Evolutionary conservation across 2,888 invertebrate genomes (phyloP).

Genomic region (Cataglyphis livida): DNA sequence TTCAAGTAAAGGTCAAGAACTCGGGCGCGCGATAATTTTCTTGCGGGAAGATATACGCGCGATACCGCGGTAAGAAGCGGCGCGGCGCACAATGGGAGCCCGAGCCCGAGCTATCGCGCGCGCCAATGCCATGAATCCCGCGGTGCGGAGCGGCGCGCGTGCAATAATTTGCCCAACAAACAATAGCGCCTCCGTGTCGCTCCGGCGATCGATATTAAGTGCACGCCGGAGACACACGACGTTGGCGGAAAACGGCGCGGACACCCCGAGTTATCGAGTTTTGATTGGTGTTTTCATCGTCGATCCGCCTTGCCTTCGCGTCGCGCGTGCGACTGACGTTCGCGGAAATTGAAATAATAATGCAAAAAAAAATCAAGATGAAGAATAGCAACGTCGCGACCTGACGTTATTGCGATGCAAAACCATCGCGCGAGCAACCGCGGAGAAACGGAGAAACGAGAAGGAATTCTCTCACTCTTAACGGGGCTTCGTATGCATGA

Average conservation of each 20-base stretch:
- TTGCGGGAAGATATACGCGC: constrained; percentile 47
- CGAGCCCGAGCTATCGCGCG: constrained; percentile 35
- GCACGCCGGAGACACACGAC: constrained; percentile 22
- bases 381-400: constrained; percentile 54
- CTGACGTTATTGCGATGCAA: constrained; percentile 53
- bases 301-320: constrained; percentile 23
- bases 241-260: constrained; percentile 41
- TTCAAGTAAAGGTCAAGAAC: constrained; percentile 56
- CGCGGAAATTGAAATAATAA: constrained; percentile 64
- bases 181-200: constrained; percentile 51
- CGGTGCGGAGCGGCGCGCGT: constrained; percentile 49
- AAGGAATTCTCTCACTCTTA: constrained; percentile 43
- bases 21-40: constrained; percentile 54
- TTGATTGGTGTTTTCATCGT: constrained; percentile 68
- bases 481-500: constrained; percentile 40
- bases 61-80: constrained; percentile 41
- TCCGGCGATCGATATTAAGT: constrained; percentile 49
- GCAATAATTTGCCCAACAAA: constrained; percentile 55
- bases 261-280: constrained; percentile 55
- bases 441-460: constrained; percentile 23
- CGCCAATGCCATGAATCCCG: constrained; percentile 40
- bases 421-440: constrained; percentile 32
- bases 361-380: constrained; percentile 40
- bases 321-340: constrained; percentile 53
- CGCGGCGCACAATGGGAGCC: constrained; percentile 38